Base-by-base conservation (phyloP, 2,113 vertebrate genomes). In the Zosterops lateralis region DNA sequence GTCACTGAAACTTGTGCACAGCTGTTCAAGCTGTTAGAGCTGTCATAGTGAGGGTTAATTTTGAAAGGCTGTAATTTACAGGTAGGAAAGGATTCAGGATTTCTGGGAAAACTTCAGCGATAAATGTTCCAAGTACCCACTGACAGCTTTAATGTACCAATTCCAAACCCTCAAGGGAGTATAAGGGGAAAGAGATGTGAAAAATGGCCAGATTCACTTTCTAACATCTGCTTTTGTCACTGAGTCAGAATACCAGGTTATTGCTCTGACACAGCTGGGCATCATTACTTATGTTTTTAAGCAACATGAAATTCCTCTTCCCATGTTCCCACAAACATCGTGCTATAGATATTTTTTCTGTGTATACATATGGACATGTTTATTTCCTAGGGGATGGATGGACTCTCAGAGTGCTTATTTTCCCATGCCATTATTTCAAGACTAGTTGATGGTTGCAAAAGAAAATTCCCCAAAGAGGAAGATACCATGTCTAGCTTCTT, bases 261-360 rank as follows among this genome's bases (percentile, higher is more conserved):
- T 89, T 95, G 57, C 62, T 91, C 66, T 54, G 54, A 95, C 71
- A 79, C 93, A 95, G 93, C 96, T 96, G 93, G 87, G 87, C 80
- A 92, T 93, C 84, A 66, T 96, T 93, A 92, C 67, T 85, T 80
- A 70, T 7, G 56, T 84, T 91, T 90, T 90, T 84, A 88, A 94
- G 25, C 68, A 80, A 80, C 48, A 19, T 1, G 2, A 81, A 88
- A 91, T 92, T 95, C 82, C 65, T 88, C 36, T 92, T 90, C 82
- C 53, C 4, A 1, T 83, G 42, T 91, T 97, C 89, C 90, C 93
- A 95, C 87, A 93, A 90, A 48, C 51, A 65, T 95, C 47, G 78
- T 90, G 57, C 92, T 94, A 85, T 91, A 88, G 90, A 92, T 94
- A 57, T 53, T 84, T 88, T 79, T 77, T 38, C 47, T 84, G 44